phyloP scores from a whole-genome alignment of 2,888 invertebrate species.

The Polydrusus tereticollis region DNA sequence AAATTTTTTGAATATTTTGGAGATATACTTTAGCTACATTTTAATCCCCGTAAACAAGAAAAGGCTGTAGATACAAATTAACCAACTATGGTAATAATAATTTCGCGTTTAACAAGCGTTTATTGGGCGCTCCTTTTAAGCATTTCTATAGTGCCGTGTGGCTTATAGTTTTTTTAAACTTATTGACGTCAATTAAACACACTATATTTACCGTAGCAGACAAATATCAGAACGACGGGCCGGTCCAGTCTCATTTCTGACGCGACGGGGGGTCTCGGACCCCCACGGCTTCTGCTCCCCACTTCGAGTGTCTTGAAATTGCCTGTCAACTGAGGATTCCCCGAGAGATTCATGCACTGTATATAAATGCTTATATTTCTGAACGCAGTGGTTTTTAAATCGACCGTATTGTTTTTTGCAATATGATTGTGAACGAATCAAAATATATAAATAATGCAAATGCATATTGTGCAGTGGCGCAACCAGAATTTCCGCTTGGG shows the following conservation, averaged over 20 bases:
- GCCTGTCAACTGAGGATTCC: conserved; percentile 65
- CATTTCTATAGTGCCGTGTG: conserved; percentile 30
- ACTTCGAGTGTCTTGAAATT: conserved; percentile 61
- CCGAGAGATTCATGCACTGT: conserved; percentile 54
- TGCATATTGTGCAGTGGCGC: not conserved
- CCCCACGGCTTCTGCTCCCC: conserved; percentile 55
- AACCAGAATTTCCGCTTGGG: not conserved
- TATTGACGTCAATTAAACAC: conserved; percentile 46
- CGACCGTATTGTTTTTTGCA: conserved; percentile 6
- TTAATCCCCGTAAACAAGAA: too few relatives aligned
- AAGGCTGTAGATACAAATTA: too few relatives aligned
- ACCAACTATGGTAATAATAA: too few relatives aligned
- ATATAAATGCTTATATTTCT: conserved; percentile 16
- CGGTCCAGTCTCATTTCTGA: conserved; percentile 60
- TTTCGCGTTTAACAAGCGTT: conserved; percentile 24
- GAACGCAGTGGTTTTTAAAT: conserved; percentile 6
- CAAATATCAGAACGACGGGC: conserved; percentile 55
- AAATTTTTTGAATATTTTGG: too few relatives aligned
- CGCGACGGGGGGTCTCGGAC: conserved; percentile 56
- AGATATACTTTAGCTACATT: too few relatives aligned
- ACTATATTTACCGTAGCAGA: conserved; percentile 49
- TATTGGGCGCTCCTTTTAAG: conserved; percentile 38
- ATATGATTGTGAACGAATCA: not conserved
- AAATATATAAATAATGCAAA: not conserved
- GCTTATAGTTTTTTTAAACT: conserved; percentile 43